Base-by-base conservation (phyloP, 1,140 invertebrate genomes). In the Pachypsylla venusta region DNA sequence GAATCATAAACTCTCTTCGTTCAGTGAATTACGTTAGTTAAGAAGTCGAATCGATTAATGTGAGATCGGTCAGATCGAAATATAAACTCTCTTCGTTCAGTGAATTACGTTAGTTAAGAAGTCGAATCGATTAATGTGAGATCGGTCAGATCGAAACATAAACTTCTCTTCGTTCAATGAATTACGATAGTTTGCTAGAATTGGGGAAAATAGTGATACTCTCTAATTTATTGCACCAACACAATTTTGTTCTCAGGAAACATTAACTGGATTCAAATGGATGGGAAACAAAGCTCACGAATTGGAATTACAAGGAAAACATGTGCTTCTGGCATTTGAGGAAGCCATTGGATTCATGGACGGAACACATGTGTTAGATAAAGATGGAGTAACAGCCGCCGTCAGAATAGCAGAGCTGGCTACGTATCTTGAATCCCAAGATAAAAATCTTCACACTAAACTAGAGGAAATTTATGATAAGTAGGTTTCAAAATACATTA, bases 251-350 rank as follows among this genome's bases (percentile, higher is more conserved):
- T 67, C 63, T 53, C 65, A 87, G 72, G 93, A 99, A 75, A 99
- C 96, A 0, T 75, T 99, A 53, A 99, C 97, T n/a, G 88, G 97
- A 0, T 99, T 99, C 69, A 99, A 99, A 69, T 99, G 95, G 94
- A 98, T 99, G 89, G 95, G 90, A 68, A 99, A 98, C 70, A 81
- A 79, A 72, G 77, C 85, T 0, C 70, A 83, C 27, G 79, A 94
- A n/a, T 69, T 95, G 24, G 71, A 77, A 57, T 56, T 60, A 13
- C 66, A 81, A 53, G 80, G 78, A 2, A 87, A 91, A 67, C 72
- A 72, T 1, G 86, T 98, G 0, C 69, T 99, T 39, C 94, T 98
- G 75, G 93, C 93, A 0, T 99, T 87, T 73, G 96, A 99, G 75
- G 89, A 92, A 72, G 87, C 88, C 1, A 90, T 93, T 68, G 93